A percentile compares a stretch with the other conserved stretches of the same genome.
These are phyloP conservation scores for Callimorpha dominula DNA, from an alignment of 2,888 invertebrate species.

Conservation along the genomic window DNA sequence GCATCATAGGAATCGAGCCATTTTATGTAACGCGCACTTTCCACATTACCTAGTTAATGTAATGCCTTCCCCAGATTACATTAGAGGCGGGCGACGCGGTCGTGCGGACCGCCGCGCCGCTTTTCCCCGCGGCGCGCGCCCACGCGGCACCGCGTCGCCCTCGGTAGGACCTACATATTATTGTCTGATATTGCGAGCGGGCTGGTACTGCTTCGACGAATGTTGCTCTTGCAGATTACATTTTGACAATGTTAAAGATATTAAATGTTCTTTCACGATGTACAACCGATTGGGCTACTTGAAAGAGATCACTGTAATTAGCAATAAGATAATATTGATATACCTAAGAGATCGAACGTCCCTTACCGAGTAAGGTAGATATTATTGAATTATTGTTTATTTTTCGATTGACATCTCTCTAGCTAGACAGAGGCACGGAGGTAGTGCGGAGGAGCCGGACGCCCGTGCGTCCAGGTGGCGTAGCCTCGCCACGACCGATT, in stretches of 20 bases:
- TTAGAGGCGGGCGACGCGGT: conserved; percentile 64
- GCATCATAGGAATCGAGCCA: conserved; percentile 87
- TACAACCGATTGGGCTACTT: conserved; percentile 79
- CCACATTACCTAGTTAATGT: conserved; percentile 79
- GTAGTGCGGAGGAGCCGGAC: conserved; percentile 52
- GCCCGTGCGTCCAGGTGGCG: conserved; percentile 26
- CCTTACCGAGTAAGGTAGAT: conserved; percentile 87
- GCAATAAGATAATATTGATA: conserved; percentile 85
- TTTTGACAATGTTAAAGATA: conserved; percentile 66
- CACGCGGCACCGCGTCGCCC: conserved; percentile 28
- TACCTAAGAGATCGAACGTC: conserved; percentile 86
- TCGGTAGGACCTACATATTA: conserved; percentile 47
- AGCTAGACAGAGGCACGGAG: conserved; percentile 57
- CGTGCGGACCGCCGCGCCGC: conserved; percentile 39
- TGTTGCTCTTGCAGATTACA: conserved; percentile 77
- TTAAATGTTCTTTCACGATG: conserved; percentile 64
- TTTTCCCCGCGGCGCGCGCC: conserved; percentile 42
- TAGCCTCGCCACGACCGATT: conserved; percentile 57
- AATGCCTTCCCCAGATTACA: conserved; percentile 82
- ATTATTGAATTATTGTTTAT: conserved; percentile 81
- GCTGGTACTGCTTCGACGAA: conserved; percentile 82
- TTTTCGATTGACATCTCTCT: conserved; percentile 81
- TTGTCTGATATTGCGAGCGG: conserved; percentile 70
- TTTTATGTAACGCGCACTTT: conserved; percentile 86
- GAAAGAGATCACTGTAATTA: conserved; percentile 79